Evolutionary conservation across 2,888 invertebrate genomes (phyloP), one percentile per base, ranked within the genome.

Genomic region (Teinopalpus imperialis): DNA sequence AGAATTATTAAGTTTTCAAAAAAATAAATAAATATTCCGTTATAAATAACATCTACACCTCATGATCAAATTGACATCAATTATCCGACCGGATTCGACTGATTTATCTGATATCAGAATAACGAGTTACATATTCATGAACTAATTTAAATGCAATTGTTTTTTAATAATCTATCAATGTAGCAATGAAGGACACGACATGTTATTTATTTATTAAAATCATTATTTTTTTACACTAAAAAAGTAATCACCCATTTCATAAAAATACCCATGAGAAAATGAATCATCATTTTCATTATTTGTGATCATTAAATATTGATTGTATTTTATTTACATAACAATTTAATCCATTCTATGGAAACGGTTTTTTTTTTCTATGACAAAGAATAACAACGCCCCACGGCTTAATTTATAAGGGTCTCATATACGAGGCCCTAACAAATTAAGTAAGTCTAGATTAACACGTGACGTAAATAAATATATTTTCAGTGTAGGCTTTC

Each of bases 91-190:
- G 12, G 24, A 24, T 32, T 23, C 10, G 8, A 26, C 24, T 8
- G 41, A 32, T 41, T 32, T 8, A 26, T 10, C 10, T 12, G 41
- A 40, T 30, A 24, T 24, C 31, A 23, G 14, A 30, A 26, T 27
- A 34, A 34, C 20, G 7, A 3, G 26, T 20, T 20, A 34, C 30
- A 10, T 20, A 42, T 34, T 42, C 18, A 20, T 20, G 18, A 26
- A 8, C 18, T 42, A 24, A 26, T 42, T 42, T 26, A 34, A 18
- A 32, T 24, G 24, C 24, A 41, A 41, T 32, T 41, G 26, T 9
- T 16, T 34, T 24, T 32, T 26, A 24, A 26, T 20, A 27, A 39
- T 39, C 20, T 29, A 39, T 34, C 20, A 34, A 32, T 8, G 20
- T 8, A 10, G 32, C 20, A 20, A 3, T 16, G 16, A 20, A 10